A percentile compares a stretch with the other conserved stretches of the same genome.
Evolutionary conservation across 2,113 vertebrate genomes (phyloP).

Genomic region (Elachura formosa): DNA sequence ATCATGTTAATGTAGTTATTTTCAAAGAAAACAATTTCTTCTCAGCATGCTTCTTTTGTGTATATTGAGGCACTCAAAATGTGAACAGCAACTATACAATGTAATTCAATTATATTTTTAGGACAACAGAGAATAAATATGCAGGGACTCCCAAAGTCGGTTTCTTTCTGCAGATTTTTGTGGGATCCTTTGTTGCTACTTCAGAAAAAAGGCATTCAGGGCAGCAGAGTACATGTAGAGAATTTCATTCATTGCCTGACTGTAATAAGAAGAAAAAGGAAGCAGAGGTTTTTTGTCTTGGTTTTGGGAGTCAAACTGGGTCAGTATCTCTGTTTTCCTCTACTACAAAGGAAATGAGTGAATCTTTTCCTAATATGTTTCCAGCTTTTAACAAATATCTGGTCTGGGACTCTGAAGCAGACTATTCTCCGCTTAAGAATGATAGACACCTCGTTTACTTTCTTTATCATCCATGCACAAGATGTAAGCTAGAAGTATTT

Average conservation of each 20-base stretch:
- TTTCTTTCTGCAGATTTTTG: background rate
- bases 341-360: background rate
- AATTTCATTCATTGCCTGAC: background rate
- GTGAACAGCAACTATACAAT: background rate
- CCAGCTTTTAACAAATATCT: background rate
- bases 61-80: background rate
- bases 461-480: background rate
- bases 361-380: background rate
- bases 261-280: background rate
- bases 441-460: background rate
- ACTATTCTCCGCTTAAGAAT: background rate
- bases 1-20: background rate
- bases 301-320: background rate
- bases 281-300: background rate
- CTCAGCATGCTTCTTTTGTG: background rate
- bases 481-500: background rate
- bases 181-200: background rate
- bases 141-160: background rate
- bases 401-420: background rate
- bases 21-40: background rate
- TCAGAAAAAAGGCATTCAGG: background rate
- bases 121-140: background rate
- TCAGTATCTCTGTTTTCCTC: background rate
- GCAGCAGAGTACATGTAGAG: background rate
- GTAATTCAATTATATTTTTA: background rate